Percentiles rank a stretch among this genome's conserved stretches.
Evolutionary conservation across 1,140 invertebrate genomes (phyloP).

Genomic region (Drosophila mojavensis): DNA sequence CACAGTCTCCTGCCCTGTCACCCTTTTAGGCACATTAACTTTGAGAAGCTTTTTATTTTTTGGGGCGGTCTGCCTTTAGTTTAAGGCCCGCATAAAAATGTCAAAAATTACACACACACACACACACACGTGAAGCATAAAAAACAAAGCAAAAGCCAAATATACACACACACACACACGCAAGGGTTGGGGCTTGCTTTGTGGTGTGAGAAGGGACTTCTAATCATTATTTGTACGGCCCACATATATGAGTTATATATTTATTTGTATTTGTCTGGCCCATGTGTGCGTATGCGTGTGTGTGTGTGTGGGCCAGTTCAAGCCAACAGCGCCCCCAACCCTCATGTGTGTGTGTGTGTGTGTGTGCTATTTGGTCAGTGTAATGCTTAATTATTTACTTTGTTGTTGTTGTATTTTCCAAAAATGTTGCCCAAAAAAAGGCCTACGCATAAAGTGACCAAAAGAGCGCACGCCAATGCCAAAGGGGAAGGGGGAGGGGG

Average conservation of each 20-base stretch:
- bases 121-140: neutral
- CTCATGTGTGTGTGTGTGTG: neutral
- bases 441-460: conserved; percentile 75
- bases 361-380: conserved; percentile 77
- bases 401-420: conserved; percentile 38
- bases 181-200: neutral
- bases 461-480: conserved; percentile 36
- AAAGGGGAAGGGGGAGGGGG: neutral
- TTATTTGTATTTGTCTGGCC: conserved; percentile 78
- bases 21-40: conserved; percentile 49
- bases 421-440: conserved; percentile 58
- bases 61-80: conserved; percentile 38
- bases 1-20: conserved; percentile 14
- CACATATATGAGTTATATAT: conserved; percentile 79
- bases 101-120: conserved; percentile 77
- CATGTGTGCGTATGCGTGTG: conserved; percentile 18
- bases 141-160: conserved; percentile 56
- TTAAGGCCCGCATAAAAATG: conserved; percentile 80
- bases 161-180: conserved; percentile 23
- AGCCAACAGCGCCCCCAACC: neutral
- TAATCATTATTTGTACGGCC: conserved; percentile 81
- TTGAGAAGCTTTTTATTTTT: conserved; percentile 43
- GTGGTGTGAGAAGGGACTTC: conserved; percentile 54
- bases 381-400: conserved; percentile 83
- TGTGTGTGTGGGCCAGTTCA: too few relatives aligned